A percentile compares a stretch with the other conserved stretches of the same genome.
Conservation (phyloP, 2,797 vertebrate genomes). For the Microctenopoma steveboyesi region DNA sequence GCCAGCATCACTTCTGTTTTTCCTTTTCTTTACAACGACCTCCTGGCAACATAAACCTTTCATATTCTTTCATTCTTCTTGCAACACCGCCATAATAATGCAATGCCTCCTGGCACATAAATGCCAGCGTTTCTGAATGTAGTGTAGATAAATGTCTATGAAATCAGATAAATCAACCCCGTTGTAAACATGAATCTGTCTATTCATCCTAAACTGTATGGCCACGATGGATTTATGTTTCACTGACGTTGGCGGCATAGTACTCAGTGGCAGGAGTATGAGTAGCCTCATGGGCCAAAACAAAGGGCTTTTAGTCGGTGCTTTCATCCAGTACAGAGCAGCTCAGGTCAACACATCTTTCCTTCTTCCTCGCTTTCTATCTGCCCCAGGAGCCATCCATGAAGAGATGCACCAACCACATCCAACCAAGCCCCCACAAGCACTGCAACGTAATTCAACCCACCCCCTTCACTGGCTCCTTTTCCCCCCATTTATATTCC, state of each 20-base stretch:
- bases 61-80: constrained; percentile 38
- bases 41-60: constrained; percentile 37
- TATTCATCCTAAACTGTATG: constrained; percentile 31
- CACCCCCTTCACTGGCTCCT: constrained; percentile 12
- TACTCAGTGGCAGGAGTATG: not conserved
- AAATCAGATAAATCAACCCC: constrained; percentile 59
- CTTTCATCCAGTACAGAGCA: constrained; percentile 62
- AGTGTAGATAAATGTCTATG: constrained; percentile 1
- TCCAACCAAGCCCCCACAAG: constrained; percentile 61
- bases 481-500: constrained; percentile 49
- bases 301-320: constrained; percentile 60
- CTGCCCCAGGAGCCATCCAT: constrained; percentile 56
- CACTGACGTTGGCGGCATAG: constrained; percentile 39
- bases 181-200: constrained; percentile 54
- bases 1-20: constrained; percentile 18
- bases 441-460: constrained; percentile 47
- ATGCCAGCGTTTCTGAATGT: constrained; percentile 21
- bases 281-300: constrained; percentile 55
- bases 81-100: constrained; percentile 7
- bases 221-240: constrained; percentile 51
- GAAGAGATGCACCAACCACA: constrained; percentile 45
- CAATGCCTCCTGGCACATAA: constrained; percentile 48
- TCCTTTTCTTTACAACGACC: not conserved
- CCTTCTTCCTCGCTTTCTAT: constrained; percentile 31
- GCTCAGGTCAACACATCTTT: constrained; percentile 58